Conservation (phyloP, 2,888 invertebrate genomes). For the Molorchus minor region DNA sequence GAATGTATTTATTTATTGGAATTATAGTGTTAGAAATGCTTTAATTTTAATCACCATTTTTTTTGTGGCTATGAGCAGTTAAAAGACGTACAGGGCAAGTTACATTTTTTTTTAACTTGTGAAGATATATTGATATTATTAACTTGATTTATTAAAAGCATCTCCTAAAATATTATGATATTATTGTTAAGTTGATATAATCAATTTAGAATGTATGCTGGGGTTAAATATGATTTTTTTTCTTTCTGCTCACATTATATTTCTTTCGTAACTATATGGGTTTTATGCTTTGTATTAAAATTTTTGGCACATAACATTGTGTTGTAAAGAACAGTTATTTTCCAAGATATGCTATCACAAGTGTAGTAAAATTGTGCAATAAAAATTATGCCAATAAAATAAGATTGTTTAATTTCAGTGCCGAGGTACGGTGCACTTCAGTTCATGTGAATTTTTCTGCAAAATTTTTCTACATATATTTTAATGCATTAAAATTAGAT, state of each 20-base stretch:
- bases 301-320: conserved; percentile 31
- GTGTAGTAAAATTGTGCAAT: conserved; percentile 59
- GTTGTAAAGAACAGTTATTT: conserved; percentile 64
- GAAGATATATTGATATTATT: too few relatives aligned
- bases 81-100: too few relatives aligned
- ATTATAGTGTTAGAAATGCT: conserved; percentile 21
- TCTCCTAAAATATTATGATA: conserved; percentile 20
- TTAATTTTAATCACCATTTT: neutral
- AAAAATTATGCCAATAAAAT: conserved; percentile 53
- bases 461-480: conserved; percentile 50
- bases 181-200: conserved; percentile 13
- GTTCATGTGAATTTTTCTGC: conserved; percentile 62
- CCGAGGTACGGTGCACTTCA: conserved; percentile 64
- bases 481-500: conserved; percentile 54
- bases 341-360: conserved; percentile 58
- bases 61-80: neutral
- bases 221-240: conserved; percentile 30
- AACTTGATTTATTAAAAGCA: neutral
- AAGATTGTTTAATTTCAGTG: conserved; percentile 58
- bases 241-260: conserved; percentile 8
- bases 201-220: conserved; percentile 10
- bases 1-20: conserved; percentile 19
- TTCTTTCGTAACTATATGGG: conserved; percentile 4
- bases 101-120: too few relatives aligned
- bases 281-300: conserved; percentile 23